Evolutionary conservation across 2,797 vertebrate genomes (phyloP).

Genomic region (Scyliorhinus canicula): DNA sequence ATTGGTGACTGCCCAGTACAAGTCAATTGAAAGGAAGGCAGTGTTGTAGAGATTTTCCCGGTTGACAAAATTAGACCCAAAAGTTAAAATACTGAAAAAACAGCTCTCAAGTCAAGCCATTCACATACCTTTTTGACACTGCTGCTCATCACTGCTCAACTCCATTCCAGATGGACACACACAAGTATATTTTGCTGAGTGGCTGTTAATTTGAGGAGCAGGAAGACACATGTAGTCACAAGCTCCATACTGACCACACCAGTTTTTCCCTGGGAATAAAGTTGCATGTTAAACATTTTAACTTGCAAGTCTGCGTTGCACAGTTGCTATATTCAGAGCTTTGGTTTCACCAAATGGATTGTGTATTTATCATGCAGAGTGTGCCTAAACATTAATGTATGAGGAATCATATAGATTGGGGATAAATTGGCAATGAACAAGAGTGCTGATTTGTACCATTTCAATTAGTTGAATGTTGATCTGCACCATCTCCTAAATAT

Average conservation of each 20-base stretch:
- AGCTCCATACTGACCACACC: conserved; percentile 88
- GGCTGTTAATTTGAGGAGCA: conserved; percentile 90
- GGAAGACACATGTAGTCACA: conserved; percentile 88
- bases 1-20: no score
- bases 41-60: no score
- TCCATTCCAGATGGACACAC: conserved; percentile 73
- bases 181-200: conserved; percentile 90
- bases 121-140: conserved; percentile 60
- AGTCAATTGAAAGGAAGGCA: no score
- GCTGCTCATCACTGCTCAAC: conserved; percentile 65
- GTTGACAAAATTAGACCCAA: no score
- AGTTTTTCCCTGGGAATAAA: conserved; percentile 74
- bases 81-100: no score
- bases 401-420: neutral
- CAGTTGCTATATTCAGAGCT: neutral
- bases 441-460: neutral
- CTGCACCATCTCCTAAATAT: neutral
- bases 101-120: no score
- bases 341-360: no score
- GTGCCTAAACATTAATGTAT: no score
- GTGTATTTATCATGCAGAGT: no score
- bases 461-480: neutral
- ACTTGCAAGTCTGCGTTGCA: no score
- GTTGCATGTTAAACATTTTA: neutral
- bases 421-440: neutral